phyloP scores from a whole-genome alignment of 92 coral and sea anemone species.

The Actinostola sp. region DNA sequence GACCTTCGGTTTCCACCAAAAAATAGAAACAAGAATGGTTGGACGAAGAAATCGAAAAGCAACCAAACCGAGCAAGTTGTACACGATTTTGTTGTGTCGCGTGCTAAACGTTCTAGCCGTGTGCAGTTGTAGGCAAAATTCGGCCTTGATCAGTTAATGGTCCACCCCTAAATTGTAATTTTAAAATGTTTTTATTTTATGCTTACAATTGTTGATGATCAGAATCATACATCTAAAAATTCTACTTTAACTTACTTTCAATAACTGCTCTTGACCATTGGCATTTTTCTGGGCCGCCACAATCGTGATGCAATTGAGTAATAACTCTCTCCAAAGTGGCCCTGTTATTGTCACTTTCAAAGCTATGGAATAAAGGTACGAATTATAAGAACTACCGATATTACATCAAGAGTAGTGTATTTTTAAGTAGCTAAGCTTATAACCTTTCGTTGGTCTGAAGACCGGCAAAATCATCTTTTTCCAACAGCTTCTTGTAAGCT shows the following conservation, averaged over 20 bases:
- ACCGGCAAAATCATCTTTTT: conserved; percentile 10
- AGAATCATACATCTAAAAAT: no score
- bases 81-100: no score
- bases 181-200: no score
- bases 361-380: background rate
- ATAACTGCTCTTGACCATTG: background rate
- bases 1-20: no score
- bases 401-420: background rate
- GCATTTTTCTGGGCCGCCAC: background rate
- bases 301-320: background rate
- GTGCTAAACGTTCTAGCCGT: no score
- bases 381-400: background rate
- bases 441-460: conserved; percentile 1
- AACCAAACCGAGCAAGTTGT: no score
- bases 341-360: background rate
- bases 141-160: no score
- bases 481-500: background rate
- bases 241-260: conserved; percentile 12
- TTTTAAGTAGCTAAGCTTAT: background rate
- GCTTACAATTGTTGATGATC: no score
- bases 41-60: no score
- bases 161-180: no score
- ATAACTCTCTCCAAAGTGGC: background rate
- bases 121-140: no score
- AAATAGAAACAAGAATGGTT: no score